Evolutionary conservation across 2,113 vertebrate genomes (phyloP).

Genomic region (Cariama cristata): DNA sequence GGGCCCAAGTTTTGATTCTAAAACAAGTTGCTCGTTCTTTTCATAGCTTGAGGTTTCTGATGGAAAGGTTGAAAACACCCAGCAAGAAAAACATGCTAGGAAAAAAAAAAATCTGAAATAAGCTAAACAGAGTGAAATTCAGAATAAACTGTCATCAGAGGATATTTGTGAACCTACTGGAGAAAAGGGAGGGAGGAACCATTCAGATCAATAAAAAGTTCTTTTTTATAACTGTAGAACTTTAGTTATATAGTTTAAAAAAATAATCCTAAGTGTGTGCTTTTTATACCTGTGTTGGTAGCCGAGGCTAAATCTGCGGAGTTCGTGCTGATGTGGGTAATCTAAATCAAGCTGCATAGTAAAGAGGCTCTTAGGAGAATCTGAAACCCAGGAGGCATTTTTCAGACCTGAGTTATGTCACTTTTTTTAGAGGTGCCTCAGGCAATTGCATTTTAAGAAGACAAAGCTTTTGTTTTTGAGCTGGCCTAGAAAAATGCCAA

Average conservation of each 20-base stretch:
- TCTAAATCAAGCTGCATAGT: constrained; percentile 52
- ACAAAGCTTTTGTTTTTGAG: constrained; percentile 69
- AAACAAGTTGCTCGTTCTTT: not conserved
- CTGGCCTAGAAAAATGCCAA: constrained; percentile 70
- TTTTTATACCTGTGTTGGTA: constrained; percentile 33
- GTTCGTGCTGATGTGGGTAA: constrained; percentile 44
- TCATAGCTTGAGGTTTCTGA: not conserved
- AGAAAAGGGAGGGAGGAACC: not conserved
- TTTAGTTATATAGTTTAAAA: constrained; percentile 25
- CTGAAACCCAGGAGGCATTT: constrained; percentile 45
- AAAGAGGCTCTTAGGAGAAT: constrained; percentile 50
- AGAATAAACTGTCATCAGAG: not conserved
- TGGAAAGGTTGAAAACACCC: not conserved
- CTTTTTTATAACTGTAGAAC: not conserved
- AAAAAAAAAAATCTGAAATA: not conserved
- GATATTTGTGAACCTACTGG: not conserved
- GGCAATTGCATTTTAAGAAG: constrained; percentile 70
- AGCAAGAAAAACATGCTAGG: not conserved
- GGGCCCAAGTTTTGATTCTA: not conserved
- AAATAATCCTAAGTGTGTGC: constrained; percentile 27
- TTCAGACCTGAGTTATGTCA: constrained; percentile 61
- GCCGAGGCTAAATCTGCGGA: constrained; percentile 19
- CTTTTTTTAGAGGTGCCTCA: constrained; percentile 47
- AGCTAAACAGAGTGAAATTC: not conserved
- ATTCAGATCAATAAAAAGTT: constrained; percentile 7